Conservation (phyloP, 2,113 vertebrate genomes). For the Chlamydotis undulata region DNA sequence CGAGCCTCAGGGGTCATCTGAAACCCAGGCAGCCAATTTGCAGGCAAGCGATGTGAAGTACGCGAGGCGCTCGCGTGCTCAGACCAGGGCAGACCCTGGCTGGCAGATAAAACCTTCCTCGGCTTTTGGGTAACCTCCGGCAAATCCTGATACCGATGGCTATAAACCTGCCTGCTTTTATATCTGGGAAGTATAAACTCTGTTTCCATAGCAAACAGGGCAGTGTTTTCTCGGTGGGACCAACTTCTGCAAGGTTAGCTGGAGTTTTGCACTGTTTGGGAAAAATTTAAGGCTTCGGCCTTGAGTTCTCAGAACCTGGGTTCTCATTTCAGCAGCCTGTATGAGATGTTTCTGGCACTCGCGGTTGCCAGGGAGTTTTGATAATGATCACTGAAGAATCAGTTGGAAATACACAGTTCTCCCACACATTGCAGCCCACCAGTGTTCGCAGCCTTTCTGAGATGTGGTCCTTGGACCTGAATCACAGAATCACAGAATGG, state of each 20-base stretch:
- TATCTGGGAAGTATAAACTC: background rate
- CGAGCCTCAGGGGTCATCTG: background rate
- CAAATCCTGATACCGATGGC: background rate
- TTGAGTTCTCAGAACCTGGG: background rate
- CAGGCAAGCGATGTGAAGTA: background rate
- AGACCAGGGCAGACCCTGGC: background rate
- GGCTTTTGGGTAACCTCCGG: background rate
- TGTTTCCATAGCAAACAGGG: background rate
- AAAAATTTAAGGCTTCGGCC: background rate
- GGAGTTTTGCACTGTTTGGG: background rate
- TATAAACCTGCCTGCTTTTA: background rate
- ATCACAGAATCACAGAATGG: no score
- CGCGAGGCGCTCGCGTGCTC: background rate
- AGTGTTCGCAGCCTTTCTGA: background rate
- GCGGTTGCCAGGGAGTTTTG: fast-evolving
- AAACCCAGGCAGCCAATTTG: constrained; percentile 35
- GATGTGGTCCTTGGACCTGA: background rate
- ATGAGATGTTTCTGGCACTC: background rate
- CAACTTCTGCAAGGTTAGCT: background rate
- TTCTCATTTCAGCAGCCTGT: background rate
- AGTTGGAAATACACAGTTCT: background rate
- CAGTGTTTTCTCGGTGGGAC: background rate
- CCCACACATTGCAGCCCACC: no score
- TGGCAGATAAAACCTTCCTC: constrained; percentile 10
- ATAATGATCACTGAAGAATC: background rate